These are phyloP conservation scores for Calameuta idolon DNA, from an alignment of 2,888 invertebrate species.

Conservation along the genomic window DNA sequence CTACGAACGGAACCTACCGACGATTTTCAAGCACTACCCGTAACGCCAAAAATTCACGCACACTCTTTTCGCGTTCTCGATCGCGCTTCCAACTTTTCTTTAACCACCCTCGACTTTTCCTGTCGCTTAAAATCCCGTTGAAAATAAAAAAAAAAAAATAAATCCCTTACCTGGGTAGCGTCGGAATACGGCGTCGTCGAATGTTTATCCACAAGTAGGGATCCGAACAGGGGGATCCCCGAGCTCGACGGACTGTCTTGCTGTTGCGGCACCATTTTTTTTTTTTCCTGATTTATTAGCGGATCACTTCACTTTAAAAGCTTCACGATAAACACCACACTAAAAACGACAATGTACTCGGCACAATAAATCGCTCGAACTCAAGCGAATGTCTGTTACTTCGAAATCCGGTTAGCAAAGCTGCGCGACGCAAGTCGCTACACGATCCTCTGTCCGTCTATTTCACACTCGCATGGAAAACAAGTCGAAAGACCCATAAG, in stretches of 20 bases:
- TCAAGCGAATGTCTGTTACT: not conserved
- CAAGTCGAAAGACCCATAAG: not conserved
- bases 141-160: not conserved
- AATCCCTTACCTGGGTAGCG: conserved; percentile 89
- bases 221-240: conserved; percentile 85
- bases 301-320: conserved; percentile 32
- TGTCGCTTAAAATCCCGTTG: not conserved
- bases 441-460: not conserved
- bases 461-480: not conserved
- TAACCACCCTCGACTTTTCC: not conserved
- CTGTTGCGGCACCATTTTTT: conserved; percentile 82
- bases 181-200: conserved; percentile 97
- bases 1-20: too few relatives aligned
- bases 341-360: conserved; percentile 13
- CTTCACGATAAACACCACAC: conserved; percentile 41
- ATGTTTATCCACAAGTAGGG: conserved; percentile 89
- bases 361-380: not conserved
- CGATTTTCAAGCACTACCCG: not conserved
- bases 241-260: conserved; percentile 74
- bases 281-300: conserved; percentile 31
- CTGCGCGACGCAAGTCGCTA: not conserved
- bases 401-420: not conserved
- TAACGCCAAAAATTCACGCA: not conserved
- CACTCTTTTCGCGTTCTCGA: too few relatives aligned
- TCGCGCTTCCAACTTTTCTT: not conserved